Evolutionary conservation across 2,113 vertebrate genomes (phyloP).

Genomic region (Ctenodactylus gundi): DNA sequence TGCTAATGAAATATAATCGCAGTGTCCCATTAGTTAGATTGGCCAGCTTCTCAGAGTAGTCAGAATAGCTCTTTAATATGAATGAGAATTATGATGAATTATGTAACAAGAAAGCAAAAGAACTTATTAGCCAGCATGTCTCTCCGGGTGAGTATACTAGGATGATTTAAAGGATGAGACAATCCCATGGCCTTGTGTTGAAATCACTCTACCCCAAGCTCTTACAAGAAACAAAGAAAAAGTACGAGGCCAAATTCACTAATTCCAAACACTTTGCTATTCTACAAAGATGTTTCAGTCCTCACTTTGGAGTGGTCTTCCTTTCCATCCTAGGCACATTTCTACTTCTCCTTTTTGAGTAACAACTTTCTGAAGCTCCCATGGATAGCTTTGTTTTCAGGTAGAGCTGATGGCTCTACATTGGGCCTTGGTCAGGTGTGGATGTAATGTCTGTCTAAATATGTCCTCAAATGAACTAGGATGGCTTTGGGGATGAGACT

Average conservation of each 20-base stretch:
- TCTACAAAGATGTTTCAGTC: neutral
- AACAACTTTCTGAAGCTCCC: neutral
- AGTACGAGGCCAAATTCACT: neutral
- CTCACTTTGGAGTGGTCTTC: neutral
- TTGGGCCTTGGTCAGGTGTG: neutral
- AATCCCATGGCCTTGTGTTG: no score
- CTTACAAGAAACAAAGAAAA: neutral
- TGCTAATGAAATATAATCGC: neutral
- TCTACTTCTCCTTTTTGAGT: neutral
- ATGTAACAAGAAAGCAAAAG: neutral
- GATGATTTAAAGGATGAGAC: neutral
- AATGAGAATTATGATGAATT: neutral
- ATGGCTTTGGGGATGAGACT: neutral
- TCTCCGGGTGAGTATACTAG: neutral
- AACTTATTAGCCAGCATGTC: neutral
- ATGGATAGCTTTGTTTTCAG: rapidly evolving
- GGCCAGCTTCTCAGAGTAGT: neutral
- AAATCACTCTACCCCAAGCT: neutral
- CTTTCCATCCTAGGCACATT: neutral
- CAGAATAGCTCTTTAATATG: neutral
- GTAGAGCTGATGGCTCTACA: rapidly evolving
- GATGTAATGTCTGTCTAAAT: neutral
- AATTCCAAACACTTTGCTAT: neutral
- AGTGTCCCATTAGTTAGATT: neutral
- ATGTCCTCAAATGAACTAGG: neutral